phyloP scores from a whole-genome alignment of 2,113 vertebrate genomes.

The Ammodytes marinus region DNA sequence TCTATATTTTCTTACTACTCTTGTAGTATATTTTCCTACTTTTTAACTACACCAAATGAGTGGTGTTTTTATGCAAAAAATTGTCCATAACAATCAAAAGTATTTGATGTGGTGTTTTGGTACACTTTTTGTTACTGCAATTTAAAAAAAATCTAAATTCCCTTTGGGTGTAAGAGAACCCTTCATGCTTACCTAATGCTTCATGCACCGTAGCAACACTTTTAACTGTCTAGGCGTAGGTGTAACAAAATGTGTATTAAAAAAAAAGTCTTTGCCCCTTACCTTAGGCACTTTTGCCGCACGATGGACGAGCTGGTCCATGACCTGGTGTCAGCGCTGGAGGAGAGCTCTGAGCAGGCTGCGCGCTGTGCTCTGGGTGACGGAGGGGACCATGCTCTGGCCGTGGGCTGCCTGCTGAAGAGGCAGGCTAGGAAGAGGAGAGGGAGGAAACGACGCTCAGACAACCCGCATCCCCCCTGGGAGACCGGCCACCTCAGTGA shows the following conservation, averaged over 20 bases:
- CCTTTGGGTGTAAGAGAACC: no score
- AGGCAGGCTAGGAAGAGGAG: constrained; percentile 96
- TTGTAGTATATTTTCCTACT: no score
- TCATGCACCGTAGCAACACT: no score
- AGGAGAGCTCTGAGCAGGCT: constrained; percentile 98
- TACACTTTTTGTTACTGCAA: no score
- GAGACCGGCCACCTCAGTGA: constrained; percentile 95
- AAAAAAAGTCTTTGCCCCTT: neutral
- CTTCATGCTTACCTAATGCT: no score
- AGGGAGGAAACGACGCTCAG: constrained; percentile 93
- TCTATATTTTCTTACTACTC: no score
- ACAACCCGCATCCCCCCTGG: constrained; percentile 93
- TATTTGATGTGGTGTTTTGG: no score
- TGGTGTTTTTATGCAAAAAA: no score
- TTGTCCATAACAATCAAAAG: no score
- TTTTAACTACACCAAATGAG: no score
- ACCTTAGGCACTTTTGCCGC: constrained; percentile 93
- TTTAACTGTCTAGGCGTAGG: neutral
- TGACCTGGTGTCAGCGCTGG: constrained; percentile 96
- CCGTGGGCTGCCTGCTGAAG: constrained; percentile 93
- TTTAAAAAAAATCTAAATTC: no score
- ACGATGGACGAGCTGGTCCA: constrained; percentile 99
- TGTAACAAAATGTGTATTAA: neutral
- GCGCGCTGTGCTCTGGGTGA: constrained; percentile 95
- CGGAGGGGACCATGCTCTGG: constrained; percentile 91